A percentile compares a stretch with the other conserved stretches of the same genome.
These are phyloP conservation scores for Diadromus collaris DNA, from an alignment of 2,888 invertebrate species.

Conservation along the genomic window DNA sequence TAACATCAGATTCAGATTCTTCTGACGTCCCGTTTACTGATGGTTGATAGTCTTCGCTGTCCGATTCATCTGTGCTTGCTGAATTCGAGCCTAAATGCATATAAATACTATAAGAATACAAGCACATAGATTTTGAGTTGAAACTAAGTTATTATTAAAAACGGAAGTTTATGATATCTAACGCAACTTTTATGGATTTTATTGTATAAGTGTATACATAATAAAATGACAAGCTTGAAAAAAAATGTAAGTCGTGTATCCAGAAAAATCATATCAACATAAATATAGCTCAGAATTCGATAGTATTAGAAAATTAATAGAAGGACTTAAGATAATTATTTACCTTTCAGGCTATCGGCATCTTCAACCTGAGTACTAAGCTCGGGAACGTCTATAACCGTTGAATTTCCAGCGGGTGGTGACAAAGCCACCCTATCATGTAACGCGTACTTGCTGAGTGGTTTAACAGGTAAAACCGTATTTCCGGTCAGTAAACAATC, in stretches of 20 bases:
- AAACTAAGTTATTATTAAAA: no score
- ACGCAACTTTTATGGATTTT: no score
- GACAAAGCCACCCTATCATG: not conserved
- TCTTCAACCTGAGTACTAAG: not conserved
- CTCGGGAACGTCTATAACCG: not conserved
- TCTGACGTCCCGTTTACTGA: not conserved
- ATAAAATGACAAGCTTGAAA: no score
- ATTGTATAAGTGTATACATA: no score
- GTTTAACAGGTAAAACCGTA: not conserved
- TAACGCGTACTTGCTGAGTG: not conserved
- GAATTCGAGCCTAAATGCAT: not conserved
- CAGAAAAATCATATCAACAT: no score
- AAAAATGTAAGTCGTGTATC: no score
- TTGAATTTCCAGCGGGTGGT: not conserved
- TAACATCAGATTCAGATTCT: not conserved
- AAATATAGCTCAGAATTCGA: no score
- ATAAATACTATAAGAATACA: no score
- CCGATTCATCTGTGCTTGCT: not conserved
- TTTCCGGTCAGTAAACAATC: not conserved
- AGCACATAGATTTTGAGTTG: no score
- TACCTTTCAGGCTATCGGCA: not conserved
- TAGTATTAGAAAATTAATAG: no score
- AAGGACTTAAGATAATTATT: not conserved
- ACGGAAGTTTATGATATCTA: no score
- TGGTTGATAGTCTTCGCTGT: not conserved